Base-by-base conservation (phyloP, 64 coral and sea anemone species). In the Actinia equina region DNA sequence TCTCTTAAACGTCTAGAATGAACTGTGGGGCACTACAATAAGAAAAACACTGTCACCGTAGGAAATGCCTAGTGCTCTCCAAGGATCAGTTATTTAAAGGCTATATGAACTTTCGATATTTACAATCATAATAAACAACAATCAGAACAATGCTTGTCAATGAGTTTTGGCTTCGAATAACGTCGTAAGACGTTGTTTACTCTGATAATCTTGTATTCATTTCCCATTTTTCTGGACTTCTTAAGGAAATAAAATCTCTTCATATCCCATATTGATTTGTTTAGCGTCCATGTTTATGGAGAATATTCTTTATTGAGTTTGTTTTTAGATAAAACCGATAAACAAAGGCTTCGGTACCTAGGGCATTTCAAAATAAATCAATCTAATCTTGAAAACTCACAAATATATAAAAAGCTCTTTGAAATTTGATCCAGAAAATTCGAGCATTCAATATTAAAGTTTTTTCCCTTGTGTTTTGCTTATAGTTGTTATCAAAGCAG, bases 341-440 rank as follows among this genome's bases (percentile, higher is more conserved):
- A 74, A 74, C 69, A 74, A 15, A 7, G 25, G 9, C 22, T 15
- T 30, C n/a, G 23, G 69, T 42, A 74, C 69, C 69, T 30, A 74
- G 69, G 69, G 69, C 69, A 74, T 74, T 41, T 74, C 69, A 74
- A 74, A 74, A 74, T 41, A 74, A 74, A 74, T 74, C 69, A 74
- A 30, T 74, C 69, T 74, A 41, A 74, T 74, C 69, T 74, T 13
- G 23, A 41, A 41, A 65, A 41, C 7, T 26, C 69, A 74, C 69
- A 26, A 74, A 74, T 10, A 74, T 26, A 23, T 26, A 7, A 26
- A 30, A 7, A 65, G n/a, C 62, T 23, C 7, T 26, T 41, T 5
- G 11, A 42, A n/a, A n/a, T 65, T 74, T n/a, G 13, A 13, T 30
- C 9, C n/a, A 71, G 69, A 71, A 71, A 30, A 15, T 74, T 74